Conservation (phyloP, 2,113 vertebrate genomes). For the Odocoileus virginianus region DNA sequence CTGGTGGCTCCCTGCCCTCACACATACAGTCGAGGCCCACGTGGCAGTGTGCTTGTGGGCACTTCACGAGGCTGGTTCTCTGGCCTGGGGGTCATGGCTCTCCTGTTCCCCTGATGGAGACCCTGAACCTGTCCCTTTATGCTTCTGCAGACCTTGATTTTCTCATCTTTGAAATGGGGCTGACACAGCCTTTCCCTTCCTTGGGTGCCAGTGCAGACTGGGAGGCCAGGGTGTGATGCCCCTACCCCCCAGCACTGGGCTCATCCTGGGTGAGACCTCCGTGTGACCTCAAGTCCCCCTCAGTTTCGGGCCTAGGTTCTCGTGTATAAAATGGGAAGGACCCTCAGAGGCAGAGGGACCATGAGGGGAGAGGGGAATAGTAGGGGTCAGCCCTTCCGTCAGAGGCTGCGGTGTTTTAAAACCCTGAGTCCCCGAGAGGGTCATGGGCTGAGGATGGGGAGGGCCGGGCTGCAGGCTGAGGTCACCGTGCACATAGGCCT, state of each 20-base stretch:
- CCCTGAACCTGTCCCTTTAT: not conserved
- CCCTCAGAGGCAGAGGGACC: not conserved
- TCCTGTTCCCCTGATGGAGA: not conserved
- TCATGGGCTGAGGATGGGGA: not conserved
- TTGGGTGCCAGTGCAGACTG: not conserved
- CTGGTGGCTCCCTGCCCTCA: not conserved
- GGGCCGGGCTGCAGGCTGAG: rapidly evolving
- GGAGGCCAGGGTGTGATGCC: not conserved
- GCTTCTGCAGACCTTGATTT: not conserved
- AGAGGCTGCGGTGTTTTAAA: not conserved
- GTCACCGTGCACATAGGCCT: not conserved
- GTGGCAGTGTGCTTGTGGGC: not conserved
- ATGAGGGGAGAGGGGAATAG: not conserved
- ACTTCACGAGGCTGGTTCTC: not conserved
- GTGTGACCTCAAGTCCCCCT: not conserved
- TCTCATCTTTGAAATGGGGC: not conserved
- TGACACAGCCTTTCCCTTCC: not conserved
- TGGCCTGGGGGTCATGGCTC: not conserved
- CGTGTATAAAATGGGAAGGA: not conserved
- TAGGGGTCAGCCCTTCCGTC: not conserved
- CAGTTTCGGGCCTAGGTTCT: not conserved
- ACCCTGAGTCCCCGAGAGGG: not conserved
- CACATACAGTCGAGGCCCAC: rapidly evolving
- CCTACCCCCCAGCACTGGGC: rapidly evolving
- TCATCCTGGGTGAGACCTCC: not conserved